A percentile compares a stretch with the other conserved stretches of the same genome.
phyloP scores from a whole-genome alignment of 2,888 invertebrate species.

The Scaeva pyrastri region DNA sequence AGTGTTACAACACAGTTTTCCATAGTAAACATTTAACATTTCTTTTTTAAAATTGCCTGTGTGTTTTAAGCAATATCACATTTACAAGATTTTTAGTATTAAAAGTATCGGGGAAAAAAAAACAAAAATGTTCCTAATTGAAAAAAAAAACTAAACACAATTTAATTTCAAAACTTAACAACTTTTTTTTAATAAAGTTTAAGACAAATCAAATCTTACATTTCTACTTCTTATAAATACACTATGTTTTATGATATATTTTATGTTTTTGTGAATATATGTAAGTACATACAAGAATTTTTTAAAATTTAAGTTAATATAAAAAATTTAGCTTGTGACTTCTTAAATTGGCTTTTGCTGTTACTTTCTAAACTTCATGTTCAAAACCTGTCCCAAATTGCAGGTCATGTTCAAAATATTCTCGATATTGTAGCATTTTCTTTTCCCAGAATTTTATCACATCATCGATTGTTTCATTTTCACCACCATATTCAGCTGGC shows the following conservation, averaged over 20 bases:
- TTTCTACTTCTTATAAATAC: background rate
- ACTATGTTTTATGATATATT: background rate
- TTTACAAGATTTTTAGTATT: no score
- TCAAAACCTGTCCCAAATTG: conserved; percentile 68
- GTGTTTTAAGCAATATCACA: no score
- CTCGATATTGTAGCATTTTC: conserved; percentile 72
- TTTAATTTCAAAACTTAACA: background rate
- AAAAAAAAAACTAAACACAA: background rate
- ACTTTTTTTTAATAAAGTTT: background rate
- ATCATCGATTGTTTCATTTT: conserved; percentile 83
- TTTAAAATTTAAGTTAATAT: background rate
- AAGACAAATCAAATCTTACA: background rate
- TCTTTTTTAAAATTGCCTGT: no score
- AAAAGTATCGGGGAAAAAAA: no score
- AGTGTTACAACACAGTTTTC: no score
- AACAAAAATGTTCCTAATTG: background rate
- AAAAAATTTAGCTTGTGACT: conserved; percentile 11
- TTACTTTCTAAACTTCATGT: conserved; percentile 6
- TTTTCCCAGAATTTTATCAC: conserved; percentile 77
- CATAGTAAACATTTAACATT: no score
- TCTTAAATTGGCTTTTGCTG: conserved; percentile 1
- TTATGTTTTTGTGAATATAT: background rate
- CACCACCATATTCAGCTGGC: conserved; percentile 87
- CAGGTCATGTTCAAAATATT: conserved; percentile 76
- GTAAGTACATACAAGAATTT: conserved; percentile 3